These are phyloP conservation scores for Condylura cristata DNA, from an alignment of 2,113 vertebrate species.

Conservation along the genomic window DNA sequence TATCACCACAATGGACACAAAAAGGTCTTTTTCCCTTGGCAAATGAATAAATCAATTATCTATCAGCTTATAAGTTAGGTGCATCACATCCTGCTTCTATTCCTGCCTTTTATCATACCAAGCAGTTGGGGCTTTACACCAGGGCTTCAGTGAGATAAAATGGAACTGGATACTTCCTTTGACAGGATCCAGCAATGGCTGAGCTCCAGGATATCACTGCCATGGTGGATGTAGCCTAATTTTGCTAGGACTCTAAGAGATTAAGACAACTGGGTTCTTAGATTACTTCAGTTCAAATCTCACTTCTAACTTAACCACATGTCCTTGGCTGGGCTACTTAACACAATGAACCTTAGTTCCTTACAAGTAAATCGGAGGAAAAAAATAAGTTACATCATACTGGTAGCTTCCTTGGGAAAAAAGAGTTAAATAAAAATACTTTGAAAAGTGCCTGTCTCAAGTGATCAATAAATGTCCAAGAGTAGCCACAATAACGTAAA, in stretches of 20 bases:
- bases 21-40: neutral
- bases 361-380: neutral
- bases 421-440: neutral
- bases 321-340: neutral
- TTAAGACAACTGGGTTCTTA: neutral
- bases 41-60: neutral
- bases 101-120: neutral
- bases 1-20: neutral
- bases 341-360: neutral
- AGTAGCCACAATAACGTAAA: no score
- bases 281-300: neutral
- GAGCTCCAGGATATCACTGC: neutral
- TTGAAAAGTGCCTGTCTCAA: neutral
- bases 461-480: neutral
- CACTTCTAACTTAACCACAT: neutral
- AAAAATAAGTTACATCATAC: neutral
- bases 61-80: neutral
- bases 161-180: neutral
- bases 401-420: neutral
- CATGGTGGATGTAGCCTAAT: neutral
- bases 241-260: neutral
- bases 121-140: neutral
- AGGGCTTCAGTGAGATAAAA: neutral
- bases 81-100: neutral
- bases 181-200: neutral